These are phyloP conservation scores for Nerophis lumbriciformis DNA, from an alignment of 2,113 vertebrate species.

Conservation along the genomic window DNA sequence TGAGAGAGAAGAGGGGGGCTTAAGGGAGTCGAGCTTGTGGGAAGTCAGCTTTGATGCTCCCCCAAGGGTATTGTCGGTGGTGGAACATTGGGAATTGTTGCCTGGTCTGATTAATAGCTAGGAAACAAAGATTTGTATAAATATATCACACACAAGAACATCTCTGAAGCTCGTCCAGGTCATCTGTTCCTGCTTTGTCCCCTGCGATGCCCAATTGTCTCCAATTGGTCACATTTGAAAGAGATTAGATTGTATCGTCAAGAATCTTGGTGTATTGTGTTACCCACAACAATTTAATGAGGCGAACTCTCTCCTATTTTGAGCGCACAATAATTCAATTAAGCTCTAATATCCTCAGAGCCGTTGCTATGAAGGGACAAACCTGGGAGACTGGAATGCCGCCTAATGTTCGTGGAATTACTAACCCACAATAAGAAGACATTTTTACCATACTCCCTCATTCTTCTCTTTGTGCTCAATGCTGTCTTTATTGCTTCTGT, in stretches of 20 bases:
- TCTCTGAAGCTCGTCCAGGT: constrained; percentile 45
- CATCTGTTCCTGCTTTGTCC: constrained; percentile 34
- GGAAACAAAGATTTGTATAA: constrained; percentile 18
- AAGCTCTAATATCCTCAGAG: constrained; percentile 32
- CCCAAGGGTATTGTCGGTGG: constrained; percentile 24
- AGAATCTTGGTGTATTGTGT: constrained; percentile 24
- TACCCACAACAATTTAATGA: constrained; percentile 34
- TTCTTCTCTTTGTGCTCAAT: neutral
- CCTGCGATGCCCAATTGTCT: constrained; percentile 38
- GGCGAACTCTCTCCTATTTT: constrained; percentile 27
- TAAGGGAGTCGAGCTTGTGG: constrained; percentile 53
- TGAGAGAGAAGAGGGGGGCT: constrained; percentile 7
- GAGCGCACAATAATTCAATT: constrained; percentile 46
- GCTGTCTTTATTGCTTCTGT: constrained; percentile 4
- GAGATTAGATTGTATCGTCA: constrained; percentile 32
- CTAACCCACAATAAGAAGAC: constrained; percentile 30
- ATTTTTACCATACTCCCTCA: constrained; percentile 31
- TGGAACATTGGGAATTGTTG: constrained; percentile 29
- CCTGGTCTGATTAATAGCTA: constrained; percentile 34
- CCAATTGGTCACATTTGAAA: constrained; percentile 42
- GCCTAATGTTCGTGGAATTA: constrained; percentile 45
- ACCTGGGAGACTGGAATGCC: constrained; percentile 44
- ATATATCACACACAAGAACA: constrained; percentile 12
- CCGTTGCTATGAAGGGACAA: constrained; percentile 52
- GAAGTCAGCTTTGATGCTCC: constrained; percentile 50